Conservation (phyloP, 2,113 vertebrate genomes). For the Pitta sordida region DNA sequence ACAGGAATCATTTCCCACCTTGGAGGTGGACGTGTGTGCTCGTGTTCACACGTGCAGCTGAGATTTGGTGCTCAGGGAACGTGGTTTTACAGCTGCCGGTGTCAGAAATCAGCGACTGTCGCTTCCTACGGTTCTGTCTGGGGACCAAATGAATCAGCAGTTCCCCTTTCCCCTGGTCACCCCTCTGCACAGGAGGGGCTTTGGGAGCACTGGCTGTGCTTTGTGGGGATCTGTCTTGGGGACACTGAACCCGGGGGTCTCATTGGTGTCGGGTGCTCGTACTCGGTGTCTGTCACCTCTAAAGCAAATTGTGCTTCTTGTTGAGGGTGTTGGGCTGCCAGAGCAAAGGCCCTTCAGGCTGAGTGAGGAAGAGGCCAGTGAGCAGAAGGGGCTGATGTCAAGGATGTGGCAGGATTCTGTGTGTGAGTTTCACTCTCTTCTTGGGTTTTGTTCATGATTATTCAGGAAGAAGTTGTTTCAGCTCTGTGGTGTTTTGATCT, state of each 20-base stretch:
- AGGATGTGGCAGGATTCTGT: neutral
- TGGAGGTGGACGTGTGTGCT: neutral
- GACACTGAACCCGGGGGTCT: rapidly evolving
- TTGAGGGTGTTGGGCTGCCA: neutral
- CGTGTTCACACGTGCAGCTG: rapidly evolving
- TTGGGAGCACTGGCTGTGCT: neutral
- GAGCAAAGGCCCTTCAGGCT: neutral
- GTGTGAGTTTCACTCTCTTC: neutral
- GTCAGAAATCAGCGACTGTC: neutral
- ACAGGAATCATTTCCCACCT: neutral
- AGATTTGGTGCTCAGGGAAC: rapidly evolving
- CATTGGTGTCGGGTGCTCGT: too few species aligned
- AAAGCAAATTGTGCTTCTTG: neutral
- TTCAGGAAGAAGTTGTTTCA: neutral
- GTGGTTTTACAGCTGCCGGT: neutral
- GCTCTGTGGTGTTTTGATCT: neutral
- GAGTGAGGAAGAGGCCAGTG: neutral
- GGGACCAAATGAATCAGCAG: neutral
- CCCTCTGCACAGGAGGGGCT: neutral
- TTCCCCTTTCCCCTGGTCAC: neutral
- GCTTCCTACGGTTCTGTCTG: neutral
- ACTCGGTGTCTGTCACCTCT: neutral
- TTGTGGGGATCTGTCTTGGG: neutral
- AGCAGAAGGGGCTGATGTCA: neutral
- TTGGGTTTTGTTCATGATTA: neutral